Base-by-base conservation (phyloP, 2,888 invertebrate genomes). In the Gymnosoma rotundatum region DNA sequence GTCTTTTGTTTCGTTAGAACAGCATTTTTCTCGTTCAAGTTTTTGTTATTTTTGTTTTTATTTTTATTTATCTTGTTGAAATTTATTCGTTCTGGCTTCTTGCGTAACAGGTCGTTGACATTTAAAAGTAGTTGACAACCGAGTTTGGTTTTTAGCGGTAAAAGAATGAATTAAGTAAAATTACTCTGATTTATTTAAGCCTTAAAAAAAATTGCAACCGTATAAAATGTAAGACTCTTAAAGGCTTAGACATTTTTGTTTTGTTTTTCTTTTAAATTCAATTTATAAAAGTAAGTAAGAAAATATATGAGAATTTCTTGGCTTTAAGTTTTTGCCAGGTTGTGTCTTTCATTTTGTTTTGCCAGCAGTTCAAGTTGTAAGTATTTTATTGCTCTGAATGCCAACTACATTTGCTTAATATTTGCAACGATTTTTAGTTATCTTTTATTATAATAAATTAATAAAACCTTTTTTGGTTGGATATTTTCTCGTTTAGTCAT, bases 71-170 rank as follows among this genome's bases (percentile, higher is more conserved):
- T 70, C 20, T 66, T 66, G 67, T 56, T 73, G 50, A 78, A 78
- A 76, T 52, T 73, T 81, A 78, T 81, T 67, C 67, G 60, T 81
- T 76, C 80, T 69, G 72, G 63, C 32, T 42, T 81, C 73, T 84
- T 84, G 81, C 84, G 84, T 81, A 84, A 84, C 81, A 84, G 84
- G 78, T 84, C 84, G 78, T 84, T 84, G 84, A 84, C 81, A 73
- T 73, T 61, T 60, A 56, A 69, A 78, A 50, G 56, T 64, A 64
- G 50, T 58, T 76, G 72, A 80, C 80, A 83, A 75, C 60, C 45
- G 67, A 32, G 38, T 58, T 80, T 70, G 50, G 21, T 61, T 42
- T 61, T 50, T 20, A 18, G 8, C 48, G 18, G n/a, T 21, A 20
- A 32, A 54, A 60, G 36, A 70, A 52, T 16, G 2, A 48, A 32